phyloP scores from a whole-genome alignment of 2,797 vertebrate genomes.

The Diceros bicornis region DNA sequence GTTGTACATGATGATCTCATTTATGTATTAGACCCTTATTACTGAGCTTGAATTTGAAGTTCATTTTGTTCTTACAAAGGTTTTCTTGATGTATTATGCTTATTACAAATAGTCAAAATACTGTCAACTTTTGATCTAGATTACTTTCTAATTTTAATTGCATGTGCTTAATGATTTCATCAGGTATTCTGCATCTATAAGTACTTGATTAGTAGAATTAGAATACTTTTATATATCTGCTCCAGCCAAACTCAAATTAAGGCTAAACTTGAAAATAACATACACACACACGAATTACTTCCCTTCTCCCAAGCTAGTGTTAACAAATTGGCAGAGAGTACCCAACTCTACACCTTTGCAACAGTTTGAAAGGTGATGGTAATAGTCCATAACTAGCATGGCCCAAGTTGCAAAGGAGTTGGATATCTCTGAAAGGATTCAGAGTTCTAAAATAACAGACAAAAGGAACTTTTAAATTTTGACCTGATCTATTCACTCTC shows the following conservation, averaged over 20 bases:
- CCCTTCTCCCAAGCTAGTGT: constrained; percentile 33
- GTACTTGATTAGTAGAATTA: constrained; percentile 36
- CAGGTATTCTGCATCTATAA: constrained; percentile 21
- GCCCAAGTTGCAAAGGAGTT: not conserved
- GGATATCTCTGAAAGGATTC: not conserved
- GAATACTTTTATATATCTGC: constrained; percentile 6
- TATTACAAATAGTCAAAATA: constrained; percentile 13
- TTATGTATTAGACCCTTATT: constrained; percentile 34
- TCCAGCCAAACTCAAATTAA: constrained; percentile 29
- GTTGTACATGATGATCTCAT: not conserved
- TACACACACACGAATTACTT: not conserved
- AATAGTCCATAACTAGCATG: not conserved
- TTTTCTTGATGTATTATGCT: constrained; percentile 26
- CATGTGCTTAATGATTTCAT: constrained; percentile 11
- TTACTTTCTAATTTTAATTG: constrained; percentile 63
- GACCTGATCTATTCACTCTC: constrained; percentile 20
- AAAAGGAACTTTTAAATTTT: constrained; percentile 17
- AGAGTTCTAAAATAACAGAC: constrained; percentile 3
- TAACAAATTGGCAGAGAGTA: not conserved
- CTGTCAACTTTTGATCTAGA: constrained; percentile 18
- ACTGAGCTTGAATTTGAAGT: constrained; percentile 57
- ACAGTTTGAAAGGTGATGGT: not conserved
- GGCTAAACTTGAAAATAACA: constrained; percentile 51
- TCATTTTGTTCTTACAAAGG: constrained; percentile 45
- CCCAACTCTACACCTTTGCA: not conserved